These are phyloP conservation scores for Caenorhabditis japonica DNA, from an alignment of 2,888 invertebrate genomes.

Conservation along the genomic window DNA sequence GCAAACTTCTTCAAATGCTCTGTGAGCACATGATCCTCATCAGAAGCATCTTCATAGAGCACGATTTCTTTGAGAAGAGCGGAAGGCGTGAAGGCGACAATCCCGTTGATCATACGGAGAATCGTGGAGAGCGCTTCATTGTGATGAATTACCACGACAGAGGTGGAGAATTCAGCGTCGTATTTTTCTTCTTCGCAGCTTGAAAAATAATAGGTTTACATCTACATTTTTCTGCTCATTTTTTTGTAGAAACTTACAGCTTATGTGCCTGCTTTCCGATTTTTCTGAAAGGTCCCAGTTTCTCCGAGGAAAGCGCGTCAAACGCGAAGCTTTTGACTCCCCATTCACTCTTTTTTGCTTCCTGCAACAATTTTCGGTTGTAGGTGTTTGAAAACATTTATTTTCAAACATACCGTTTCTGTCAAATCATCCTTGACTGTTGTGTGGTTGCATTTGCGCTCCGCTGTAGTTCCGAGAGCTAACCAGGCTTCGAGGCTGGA, in stretches of 20 bases:
- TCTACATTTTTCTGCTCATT: too few relatives aligned
- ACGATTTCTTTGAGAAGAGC: constrained; percentile 75
- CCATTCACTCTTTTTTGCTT: constrained; percentile 47
- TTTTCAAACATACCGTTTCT: constrained; percentile 17
- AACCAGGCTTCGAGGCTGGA: constrained; percentile 49
- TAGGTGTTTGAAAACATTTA: too few relatives aligned
- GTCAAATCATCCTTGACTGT: constrained; percentile 22
- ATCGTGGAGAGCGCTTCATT: constrained; percentile 98
- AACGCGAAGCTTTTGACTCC: constrained; percentile 92
- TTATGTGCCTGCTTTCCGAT: constrained; percentile 90
- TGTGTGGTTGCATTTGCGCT: constrained; percentile 49
- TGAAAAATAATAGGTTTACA: too few relatives aligned
- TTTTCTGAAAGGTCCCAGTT: constrained; percentile 85
- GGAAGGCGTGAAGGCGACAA: constrained; percentile 66
- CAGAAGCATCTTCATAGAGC: constrained; percentile 76
- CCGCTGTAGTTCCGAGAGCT: constrained; percentile 13
- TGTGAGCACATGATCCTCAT: constrained; percentile 58
- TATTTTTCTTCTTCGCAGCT: constrained; percentile 68
- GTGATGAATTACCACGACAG: constrained; percentile 96
- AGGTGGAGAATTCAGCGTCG: constrained; percentile 59
- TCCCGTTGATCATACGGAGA: constrained; percentile 81
- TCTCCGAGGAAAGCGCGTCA: constrained; percentile 90
- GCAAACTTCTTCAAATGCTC: constrained; percentile 65
- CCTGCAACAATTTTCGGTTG: constrained; percentile 27
- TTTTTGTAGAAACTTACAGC: constrained; percentile 80